A percentile compares a stretch with the other conserved stretches of the same genome.
These are phyloP conservation scores for Craseonycteris thonglongyai DNA, from an alignment of 2,113 vertebrate species.

Conservation along the genomic window DNA sequence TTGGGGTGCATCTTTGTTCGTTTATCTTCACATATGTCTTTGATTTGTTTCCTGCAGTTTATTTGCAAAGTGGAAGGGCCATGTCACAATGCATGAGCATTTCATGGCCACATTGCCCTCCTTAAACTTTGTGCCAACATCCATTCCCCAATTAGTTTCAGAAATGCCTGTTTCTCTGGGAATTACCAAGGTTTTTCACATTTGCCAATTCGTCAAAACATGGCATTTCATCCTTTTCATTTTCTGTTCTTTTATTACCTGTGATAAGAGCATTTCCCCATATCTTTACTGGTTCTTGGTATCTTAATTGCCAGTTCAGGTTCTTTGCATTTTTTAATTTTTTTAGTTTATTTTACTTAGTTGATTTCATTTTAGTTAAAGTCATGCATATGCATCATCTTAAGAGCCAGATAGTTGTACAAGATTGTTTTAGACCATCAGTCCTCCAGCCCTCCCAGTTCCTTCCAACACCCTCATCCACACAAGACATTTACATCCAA, in stretches of 20 bases:
- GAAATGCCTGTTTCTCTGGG: not conserved
- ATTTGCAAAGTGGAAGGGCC: not conserved
- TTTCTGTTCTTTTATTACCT: not conserved
- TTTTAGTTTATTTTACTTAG: no score
- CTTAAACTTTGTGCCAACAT: not conserved
- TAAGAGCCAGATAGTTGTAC: not conserved
- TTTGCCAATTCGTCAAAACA: not conserved
- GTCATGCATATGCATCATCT: not conserved
- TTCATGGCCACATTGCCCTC: not conserved
- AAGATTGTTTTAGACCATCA: not conserved
- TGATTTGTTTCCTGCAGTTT: not conserved
- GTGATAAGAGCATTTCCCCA: not conserved
- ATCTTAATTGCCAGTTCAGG: not conserved
- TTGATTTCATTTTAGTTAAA: not conserved
- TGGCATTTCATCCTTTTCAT: not conserved
- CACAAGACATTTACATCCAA: not conserved
- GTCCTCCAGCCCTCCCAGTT: not conserved
- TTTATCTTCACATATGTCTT: accelerated
- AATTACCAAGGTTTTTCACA: not conserved
- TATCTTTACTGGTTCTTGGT: not conserved
- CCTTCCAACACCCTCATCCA: not conserved
- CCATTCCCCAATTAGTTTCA: not conserved
- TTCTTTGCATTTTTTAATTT: not conserved
- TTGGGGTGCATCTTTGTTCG: not conserved
- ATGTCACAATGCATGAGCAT: not conserved